A percentile compares a stretch with the other conserved stretches of the same genome.
Conservation (phyloP, 1,140 invertebrate species). For the Eriocheir sinensis region DNA sequence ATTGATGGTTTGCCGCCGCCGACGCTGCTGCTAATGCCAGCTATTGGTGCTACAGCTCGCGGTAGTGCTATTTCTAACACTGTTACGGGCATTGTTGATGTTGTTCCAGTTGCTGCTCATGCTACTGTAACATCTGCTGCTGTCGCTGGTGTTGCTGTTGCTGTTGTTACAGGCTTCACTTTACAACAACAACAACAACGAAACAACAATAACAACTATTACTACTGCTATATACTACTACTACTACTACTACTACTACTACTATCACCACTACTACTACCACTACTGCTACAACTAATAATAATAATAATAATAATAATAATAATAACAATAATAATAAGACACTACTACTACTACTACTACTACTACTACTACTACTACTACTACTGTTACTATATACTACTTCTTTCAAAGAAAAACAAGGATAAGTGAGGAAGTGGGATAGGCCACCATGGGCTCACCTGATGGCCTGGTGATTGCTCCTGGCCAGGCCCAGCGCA, state of each 20-base stretch:
- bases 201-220: too few relatives aligned
- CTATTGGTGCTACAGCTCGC: too few relatives aligned
- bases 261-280: neutral
- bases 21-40: neutral
- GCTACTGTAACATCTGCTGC: neutral
- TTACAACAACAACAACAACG: too few relatives aligned
- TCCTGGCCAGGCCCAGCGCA: constrained; percentile 40
- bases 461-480: constrained; percentile 65
- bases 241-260: too few relatives aligned
- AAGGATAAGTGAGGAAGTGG: neutral
- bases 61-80: neutral
- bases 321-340: neutral
- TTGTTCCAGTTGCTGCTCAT: too few relatives aligned
- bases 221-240: too few relatives aligned
- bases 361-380: neutral
- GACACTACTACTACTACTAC: neutral
- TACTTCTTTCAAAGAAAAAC: too few relatives aligned
- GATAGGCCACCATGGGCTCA: neutral
- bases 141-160: neutral
- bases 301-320: neutral
- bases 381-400: too few relatives aligned
- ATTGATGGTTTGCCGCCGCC: too few relatives aligned
- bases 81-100: too few relatives aligned
- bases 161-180: neutral
- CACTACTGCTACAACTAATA: neutral